Conservation (phyloP, 2,888 invertebrate species). For the Epinotia bilunana region DNA sequence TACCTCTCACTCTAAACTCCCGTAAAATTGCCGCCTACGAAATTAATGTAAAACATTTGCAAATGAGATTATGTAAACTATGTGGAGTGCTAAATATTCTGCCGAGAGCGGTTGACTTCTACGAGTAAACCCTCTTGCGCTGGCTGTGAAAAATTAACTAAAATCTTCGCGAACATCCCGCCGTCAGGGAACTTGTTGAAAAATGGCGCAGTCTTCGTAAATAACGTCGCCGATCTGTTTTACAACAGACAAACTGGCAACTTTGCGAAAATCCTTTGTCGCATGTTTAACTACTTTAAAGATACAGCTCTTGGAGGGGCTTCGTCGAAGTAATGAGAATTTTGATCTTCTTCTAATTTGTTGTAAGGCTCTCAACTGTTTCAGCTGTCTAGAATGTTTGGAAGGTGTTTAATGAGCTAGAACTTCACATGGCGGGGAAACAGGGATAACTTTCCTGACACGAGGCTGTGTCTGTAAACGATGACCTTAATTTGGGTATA, state of each 20-base stretch:
- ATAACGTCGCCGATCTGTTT: slow-evolving; percentile 39
- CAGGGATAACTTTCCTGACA: slow-evolving; percentile 28
- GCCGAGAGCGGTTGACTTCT: slow-evolving; percentile 43
- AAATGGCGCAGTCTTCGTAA: slow-evolving; percentile 31
- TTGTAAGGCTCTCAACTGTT: slow-evolving; percentile 50
- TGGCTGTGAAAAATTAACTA: slow-evolving; percentile 40
- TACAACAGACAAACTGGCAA: slow-evolving; percentile 24
- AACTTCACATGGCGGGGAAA: slow-evolving; percentile 32
- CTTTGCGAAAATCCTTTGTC: slow-evolving; percentile 38
- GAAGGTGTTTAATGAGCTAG: slow-evolving; percentile 39
- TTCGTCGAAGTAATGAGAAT: slow-evolving; percentile 27
- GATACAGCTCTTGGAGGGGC: slow-evolving; percentile 7
- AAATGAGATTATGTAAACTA: slow-evolving; percentile 71
- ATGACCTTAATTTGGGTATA: slow-evolving; percentile 53
- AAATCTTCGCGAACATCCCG: slow-evolving; percentile 31
- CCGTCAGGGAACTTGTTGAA: slow-evolving; percentile 30
- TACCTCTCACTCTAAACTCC: slow-evolving; percentile 62
- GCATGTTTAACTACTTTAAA: slow-evolving; percentile 42
- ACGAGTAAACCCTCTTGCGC: slow-evolving; percentile 29
- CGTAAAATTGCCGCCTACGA: slow-evolving; percentile 63
- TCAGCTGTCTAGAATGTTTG: slow-evolving; percentile 52
- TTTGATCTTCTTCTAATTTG: slow-evolving; percentile 40
- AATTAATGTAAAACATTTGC: slow-evolving; percentile 69
- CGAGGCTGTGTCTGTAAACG: slow-evolving; percentile 38
- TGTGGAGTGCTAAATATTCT: slow-evolving; percentile 60